Base-by-base conservation (phyloP, 2,797 vertebrate genomes). In the Pteronotus mesoamericanus region DNA sequence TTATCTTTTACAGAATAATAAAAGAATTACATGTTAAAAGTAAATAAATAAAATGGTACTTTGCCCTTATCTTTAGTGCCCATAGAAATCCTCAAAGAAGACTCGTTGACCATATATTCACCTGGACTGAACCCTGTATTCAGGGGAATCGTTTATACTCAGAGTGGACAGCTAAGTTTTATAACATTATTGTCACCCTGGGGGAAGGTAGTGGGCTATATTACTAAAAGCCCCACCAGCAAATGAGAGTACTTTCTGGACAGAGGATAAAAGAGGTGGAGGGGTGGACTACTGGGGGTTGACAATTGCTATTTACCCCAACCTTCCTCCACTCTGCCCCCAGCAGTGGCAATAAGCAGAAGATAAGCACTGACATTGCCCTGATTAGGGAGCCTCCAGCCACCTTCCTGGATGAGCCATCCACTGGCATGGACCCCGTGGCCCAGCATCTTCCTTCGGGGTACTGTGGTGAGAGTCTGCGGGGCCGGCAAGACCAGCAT, bases 351-450 rank as follows among this genome's bases (percentile, higher is more conserved):
- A 99, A 99, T 98, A 99, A 99, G 97, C 97, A 99, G 96, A 99
- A 99, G 98, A 98, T 99, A 98, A 99, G 99, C 6, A 98, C 99
- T 0, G 99, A 99, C 57, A 99, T 99, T 19, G 99, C 99, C 95
- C 98, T 99, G 96, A 99, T 99, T 0, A 99, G 99, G 16, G 99
- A 99, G 1, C 99, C 99, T 0, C 99, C 99, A 0, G 99, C 99
- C 88, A 99, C 99, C 97, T 99, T 99, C 96, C 98, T 99, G 98
- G 99, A 99, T 0, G 99, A 99, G 94, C 99, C 99, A 0, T 99
- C 99, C 26, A 99, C 99, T 0, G 99, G 99, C 96, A 99, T 99
- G 99, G 99, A 99, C 97, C 99, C 99, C 0, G 99, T 99, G 94
- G 99, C 99, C 86, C 98, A 99, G 68, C 99, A 99, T 88, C 97